A percentile compares a stretch with the other conserved stretches of the same genome.
phyloP scores from a whole-genome alignment of 2,113 vertebrate species.

The Clarias magur region DNA sequence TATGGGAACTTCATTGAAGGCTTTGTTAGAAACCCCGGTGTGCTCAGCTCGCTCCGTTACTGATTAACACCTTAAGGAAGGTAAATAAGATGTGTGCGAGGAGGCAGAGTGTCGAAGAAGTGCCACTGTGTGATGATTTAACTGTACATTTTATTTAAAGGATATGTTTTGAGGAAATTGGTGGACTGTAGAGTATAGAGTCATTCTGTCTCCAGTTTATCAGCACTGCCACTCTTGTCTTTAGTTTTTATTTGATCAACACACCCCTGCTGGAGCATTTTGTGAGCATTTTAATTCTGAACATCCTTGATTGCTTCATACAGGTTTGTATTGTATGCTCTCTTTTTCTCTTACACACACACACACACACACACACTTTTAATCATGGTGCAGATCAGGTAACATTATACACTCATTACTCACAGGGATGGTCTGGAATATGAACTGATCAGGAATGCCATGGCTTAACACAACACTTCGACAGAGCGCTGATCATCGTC shows the following conservation, averaged over 20 bases:
- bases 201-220: neutral
- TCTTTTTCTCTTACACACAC: neutral
- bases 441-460: slow-evolving; percentile 16
- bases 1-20: slow-evolving; percentile 79
- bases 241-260: neutral
- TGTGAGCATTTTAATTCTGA: neutral
- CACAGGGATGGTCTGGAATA: neutral
- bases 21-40: slow-evolving; percentile 72
- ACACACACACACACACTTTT: neutral
- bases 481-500: slow-evolving; percentile 43
- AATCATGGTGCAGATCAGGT: neutral
- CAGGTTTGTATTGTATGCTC: neutral
- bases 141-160: neutral
- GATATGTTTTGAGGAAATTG: neutral
- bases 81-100: neutral
- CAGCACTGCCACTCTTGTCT: neutral
- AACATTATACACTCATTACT: slow-evolving; percentile 20
- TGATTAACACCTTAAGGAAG: no score
- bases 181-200: neutral
- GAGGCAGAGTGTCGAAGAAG: neutral
- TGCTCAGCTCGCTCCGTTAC: neutral
- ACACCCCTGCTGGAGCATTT: neutral
- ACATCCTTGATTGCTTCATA: neutral
- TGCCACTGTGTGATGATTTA: neutral
- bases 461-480: neutral